These are phyloP conservation scores for Chesias legatella DNA, from an alignment of 2,888 invertebrate species.

Conservation along the genomic window DNA sequence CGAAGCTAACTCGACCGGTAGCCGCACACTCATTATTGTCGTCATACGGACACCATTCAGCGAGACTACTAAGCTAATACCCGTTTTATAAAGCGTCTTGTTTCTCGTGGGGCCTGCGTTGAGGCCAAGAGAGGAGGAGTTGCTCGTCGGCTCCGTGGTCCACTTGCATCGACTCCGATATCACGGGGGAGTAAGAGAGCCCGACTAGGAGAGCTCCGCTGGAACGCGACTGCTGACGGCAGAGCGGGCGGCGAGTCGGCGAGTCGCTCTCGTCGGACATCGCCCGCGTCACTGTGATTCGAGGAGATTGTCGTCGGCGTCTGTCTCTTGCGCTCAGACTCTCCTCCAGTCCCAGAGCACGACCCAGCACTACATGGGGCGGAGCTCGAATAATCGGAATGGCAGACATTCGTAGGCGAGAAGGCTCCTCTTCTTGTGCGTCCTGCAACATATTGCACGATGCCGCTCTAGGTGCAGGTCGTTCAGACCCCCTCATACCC, in stretches of 20 bases:
- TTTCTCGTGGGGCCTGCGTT: slow-evolving; percentile 46
- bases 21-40: slow-evolving; percentile 68
- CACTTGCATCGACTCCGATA: slow-evolving; percentile 50
- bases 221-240: slow-evolving; percentile 72
- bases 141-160: slow-evolving; percentile 70
- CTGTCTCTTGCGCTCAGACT: slow-evolving; percentile 50
- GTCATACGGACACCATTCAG: slow-evolving; percentile 47
- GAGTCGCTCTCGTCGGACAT: slow-evolving; percentile 86
- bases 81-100: slow-evolving; percentile 69
- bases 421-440: slow-evolving; percentile 70
- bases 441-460: slow-evolving; percentile 86
- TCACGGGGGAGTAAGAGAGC: slow-evolving; percentile 70
- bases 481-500: slow-evolving; percentile 61
- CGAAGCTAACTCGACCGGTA: slow-evolving; percentile 56
- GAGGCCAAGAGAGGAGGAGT: slow-evolving; percentile 79
- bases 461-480: slow-evolving; percentile 81
- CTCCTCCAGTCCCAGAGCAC: slow-evolving; percentile 79
- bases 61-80: slow-evolving; percentile 48
- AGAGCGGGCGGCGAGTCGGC: slow-evolving; percentile 71
- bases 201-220: slow-evolving; percentile 72
- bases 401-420: slow-evolving; percentile 59
- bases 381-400: slow-evolving; percentile 76
- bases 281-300: slow-evolving; percentile 86
- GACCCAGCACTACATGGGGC: slow-evolving; percentile 81
- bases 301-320: slow-evolving; percentile 80